Evolutionary conservation across 2,888 invertebrate genomes (phyloP), one percentile per base, ranked within the genome.

Genomic region (Drosophila lutescens): DNA sequence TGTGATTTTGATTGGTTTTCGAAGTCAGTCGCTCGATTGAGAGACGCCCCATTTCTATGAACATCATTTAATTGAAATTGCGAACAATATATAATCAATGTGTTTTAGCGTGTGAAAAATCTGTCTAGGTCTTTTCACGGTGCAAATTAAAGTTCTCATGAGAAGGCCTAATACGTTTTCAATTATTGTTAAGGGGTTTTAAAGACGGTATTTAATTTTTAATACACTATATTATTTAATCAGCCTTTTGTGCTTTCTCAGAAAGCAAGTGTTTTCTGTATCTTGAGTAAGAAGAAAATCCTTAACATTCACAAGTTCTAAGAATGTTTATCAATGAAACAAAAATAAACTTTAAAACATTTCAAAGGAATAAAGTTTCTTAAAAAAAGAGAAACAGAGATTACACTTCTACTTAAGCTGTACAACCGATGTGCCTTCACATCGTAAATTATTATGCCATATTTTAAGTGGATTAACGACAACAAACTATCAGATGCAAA

Each of bases 1-100:
- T 78, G 81, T 80, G 79, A 78, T 89, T 91, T 90, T 90, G 91
- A 91, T 91, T 91, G 91, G 91, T 83, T 91, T 89, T 85, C 89
- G 86, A 90, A 88, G 68, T 62, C 65, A 68, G 65, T 57, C 32
- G 54, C 44, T 46, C 68, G 23, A 40, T 73, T 65, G 61, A 73
- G 55, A 41, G 50, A 69, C 69, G 68, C 74, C 76, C 72, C 67
- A 74, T 67, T 74, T 74, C 50, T 38, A 36, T 47, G 9, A 34
- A 56, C 17, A 49, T 20, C 32, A 38, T 40, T 72, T 60, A 56
- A 55, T 41, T 36, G 32, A 49, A 65, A 63, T 36, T 56, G 56
- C 23, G 12, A 55, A 41, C 49, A 49, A 49, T 63, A 40, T 49
- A 9, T 10, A 41, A 46, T 46, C 65, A 26, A 49, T 17, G 62